Evolutionary conservation across 2,113 vertebrate species (phyloP).

Genomic region (Gobiocypris rarus): DNA sequence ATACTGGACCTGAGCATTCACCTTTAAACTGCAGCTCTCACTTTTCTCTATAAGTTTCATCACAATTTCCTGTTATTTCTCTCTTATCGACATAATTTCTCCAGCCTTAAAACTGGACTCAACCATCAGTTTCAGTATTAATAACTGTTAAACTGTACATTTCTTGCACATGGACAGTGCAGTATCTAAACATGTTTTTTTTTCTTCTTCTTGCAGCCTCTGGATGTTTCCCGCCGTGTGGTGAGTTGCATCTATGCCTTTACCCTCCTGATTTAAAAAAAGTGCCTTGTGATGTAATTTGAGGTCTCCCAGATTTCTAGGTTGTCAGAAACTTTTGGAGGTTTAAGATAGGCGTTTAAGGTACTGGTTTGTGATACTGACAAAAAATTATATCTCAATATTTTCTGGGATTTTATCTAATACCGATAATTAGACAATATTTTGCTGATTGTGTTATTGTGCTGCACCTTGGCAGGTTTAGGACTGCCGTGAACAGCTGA

Average conservation of each 20-base stretch:
- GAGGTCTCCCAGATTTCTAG: not conserved
- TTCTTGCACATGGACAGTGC: not conserved
- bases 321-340: not conserved
- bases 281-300: not conserved
- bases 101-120: not conserved
- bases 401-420: no score
- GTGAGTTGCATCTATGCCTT: constrained; percentile 63
- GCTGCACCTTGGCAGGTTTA: no score
- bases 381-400: no score
- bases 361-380: not conserved
- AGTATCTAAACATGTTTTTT: not conserved
- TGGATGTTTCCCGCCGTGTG: constrained; percentile 75
- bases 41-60: not conserved
- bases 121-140: not conserved
- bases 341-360: not conserved
- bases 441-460: no score
- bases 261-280: not conserved
- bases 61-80: not conserved
- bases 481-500: no score
- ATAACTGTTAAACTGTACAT: not conserved
- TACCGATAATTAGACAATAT: no score
- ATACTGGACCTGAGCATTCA: not conserved
- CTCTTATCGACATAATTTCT: not conserved
- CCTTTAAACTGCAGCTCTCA: not conserved
- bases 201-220: constrained; percentile 60